Conservation (phyloP, 2,113 vertebrate species). For the Hiodon tergisus region DNA sequence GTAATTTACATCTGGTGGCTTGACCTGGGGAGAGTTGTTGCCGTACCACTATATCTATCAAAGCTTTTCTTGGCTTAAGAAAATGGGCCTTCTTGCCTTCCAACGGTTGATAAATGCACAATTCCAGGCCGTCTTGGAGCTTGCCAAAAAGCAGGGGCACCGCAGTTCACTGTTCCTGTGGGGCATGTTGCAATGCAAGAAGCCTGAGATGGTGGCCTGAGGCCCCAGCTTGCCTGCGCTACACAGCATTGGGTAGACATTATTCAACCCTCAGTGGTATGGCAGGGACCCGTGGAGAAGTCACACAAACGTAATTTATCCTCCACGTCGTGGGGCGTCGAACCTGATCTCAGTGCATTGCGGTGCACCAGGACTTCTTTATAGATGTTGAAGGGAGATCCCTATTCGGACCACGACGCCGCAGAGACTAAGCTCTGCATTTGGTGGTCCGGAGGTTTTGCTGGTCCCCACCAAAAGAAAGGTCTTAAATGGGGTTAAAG, state of each 20-base stretch:
- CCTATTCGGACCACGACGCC: no score
- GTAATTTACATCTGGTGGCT: constrained; percentile 41
- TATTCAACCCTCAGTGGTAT: constrained; percentile 4
- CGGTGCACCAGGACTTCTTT: background rate
- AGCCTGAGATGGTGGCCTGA: constrained; percentile 19
- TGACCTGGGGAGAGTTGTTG: constrained; percentile 35
- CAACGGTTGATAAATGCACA: constrained; percentile 39
- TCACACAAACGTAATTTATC: constrained; percentile 5
- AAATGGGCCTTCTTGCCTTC: constrained; percentile 36
- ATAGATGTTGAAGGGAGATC: background rate
- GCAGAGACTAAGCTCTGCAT: no score
- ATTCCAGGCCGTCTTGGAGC: constrained; percentile 38
- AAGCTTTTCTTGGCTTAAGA: constrained; percentile 38
- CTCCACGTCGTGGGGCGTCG: background rate
- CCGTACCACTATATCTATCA: constrained; percentile 42
- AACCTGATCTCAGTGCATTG: background rate
- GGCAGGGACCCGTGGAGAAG: background rate
- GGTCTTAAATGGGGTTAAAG: background rate
- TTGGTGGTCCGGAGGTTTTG: no score
- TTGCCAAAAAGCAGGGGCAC: constrained; percentile 42
- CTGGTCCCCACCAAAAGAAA: background rate
- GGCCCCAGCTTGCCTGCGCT: constrained; percentile 9
- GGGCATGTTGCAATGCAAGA: constrained; percentile 27
- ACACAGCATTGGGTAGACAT: background rate
- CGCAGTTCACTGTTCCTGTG: constrained; percentile 33